A percentile compares a stretch with the other conserved stretches of the same genome.
phyloP scores from a whole-genome alignment of 1,140 invertebrate genomes.

The Zaprionus gabonicus region DNA sequence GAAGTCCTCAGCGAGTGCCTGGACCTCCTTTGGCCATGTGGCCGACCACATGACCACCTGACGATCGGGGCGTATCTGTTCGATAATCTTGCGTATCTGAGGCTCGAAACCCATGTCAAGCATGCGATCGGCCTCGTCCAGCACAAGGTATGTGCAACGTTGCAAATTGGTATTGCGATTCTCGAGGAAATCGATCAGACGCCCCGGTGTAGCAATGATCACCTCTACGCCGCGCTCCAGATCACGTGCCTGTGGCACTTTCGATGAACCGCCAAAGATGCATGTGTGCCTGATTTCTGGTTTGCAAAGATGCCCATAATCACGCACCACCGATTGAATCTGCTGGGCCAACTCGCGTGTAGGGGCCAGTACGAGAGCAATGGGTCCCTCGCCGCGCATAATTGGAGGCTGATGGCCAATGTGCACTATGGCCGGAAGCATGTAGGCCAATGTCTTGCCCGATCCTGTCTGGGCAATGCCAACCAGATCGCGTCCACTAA shows the following conservation, averaged over 20 bases:
- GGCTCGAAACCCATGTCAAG: constrained; percentile 99
- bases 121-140: constrained; percentile 97
- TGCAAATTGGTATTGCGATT: constrained; percentile 95
- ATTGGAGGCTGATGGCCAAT: constrained; percentile 90
- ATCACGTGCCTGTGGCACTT: constrained; percentile 96
- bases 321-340: constrained; percentile 96
- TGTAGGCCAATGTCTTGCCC: constrained; percentile 95
- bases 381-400: constrained; percentile 93
- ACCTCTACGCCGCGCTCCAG: constrained; percentile 96
- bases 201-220: constrained; percentile 97
- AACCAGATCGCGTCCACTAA: constrained; percentile 95
- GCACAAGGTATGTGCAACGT: constrained; percentile 96
- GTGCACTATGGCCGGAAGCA: constrained; percentile 91
- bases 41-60: constrained; percentile 99
- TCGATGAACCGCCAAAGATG: constrained; percentile 98
- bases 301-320: constrained; percentile 92
- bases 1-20: constrained; percentile 97
- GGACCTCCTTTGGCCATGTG: constrained; percentile 99
- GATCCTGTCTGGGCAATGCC: constrained; percentile 98
- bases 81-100: constrained; percentile 98
- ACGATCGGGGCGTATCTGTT: constrained; percentile 96
- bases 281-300: constrained; percentile 94
- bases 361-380: constrained; percentile 96
- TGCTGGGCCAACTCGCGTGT: constrained; percentile 99
- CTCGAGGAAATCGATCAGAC: constrained; percentile 98